These are phyloP conservation scores for Ictalurus furcatus DNA, from an alignment of 2,113 vertebrate genomes.

Conservation along the genomic window DNA sequence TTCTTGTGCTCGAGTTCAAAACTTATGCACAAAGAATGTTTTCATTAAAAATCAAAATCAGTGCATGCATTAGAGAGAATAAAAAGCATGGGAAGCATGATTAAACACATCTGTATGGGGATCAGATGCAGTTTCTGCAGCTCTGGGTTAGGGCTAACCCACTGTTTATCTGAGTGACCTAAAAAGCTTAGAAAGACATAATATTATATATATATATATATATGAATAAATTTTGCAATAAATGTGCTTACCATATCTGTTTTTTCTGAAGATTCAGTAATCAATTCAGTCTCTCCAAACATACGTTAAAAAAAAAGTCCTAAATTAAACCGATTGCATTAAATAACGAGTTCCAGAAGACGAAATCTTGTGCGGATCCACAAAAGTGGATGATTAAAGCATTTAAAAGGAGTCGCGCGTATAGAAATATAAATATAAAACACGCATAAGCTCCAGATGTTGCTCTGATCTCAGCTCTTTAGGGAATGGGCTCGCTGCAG, in stretches of 20 bases:
- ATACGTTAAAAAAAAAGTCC: neutral
- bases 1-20: neutral
- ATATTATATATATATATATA: no score
- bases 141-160: neutral
- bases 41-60: no score
- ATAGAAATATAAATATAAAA: neutral
- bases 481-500: constrained; percentile 7
- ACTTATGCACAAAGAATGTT: neutral
- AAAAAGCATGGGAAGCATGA: neutral
- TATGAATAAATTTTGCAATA: neutral
- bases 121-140: neutral
- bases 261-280: neutral
- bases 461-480: constrained; percentile 18
- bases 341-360: neutral
- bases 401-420: neutral
- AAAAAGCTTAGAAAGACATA: neutral
- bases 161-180: neutral
- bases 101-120: neutral
- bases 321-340: neutral
- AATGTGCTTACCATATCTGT: neutral
- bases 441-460: constrained; percentile 23
- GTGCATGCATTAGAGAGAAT: neutral
- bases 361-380: neutral
- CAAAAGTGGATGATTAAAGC: neutral
- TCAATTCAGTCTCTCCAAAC: neutral